Base-by-base conservation (phyloP, 2,113 vertebrate genomes). In the Acrocephalus arundinaceus region DNA sequence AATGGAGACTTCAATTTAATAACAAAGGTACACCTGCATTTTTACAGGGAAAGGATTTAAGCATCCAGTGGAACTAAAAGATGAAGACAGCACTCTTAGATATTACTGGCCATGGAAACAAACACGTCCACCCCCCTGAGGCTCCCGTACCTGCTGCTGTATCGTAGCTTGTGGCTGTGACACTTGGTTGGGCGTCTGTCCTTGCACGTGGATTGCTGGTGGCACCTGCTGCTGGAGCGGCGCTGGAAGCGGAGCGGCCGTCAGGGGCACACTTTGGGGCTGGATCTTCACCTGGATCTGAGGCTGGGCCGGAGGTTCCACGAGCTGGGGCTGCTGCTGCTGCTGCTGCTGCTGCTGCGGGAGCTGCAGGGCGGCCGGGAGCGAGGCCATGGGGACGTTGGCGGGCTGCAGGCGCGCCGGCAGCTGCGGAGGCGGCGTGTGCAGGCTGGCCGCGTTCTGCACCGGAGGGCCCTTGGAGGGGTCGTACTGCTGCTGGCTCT, bases 381-480 rank as follows among this genome's bases (percentile, higher is more conserved):
- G 98, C 25, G 97, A 70, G 0, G 97, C 91, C 85, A 98, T 85
- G 51, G 97, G 96, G 30, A 97, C 80, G 2, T 61, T 97, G 31
- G 98, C 93, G 39, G 98, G 97, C 62, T 98, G 97, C 92, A 99
- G 96, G 45, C 99, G 98, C 30, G 98, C 95, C 0, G 98, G 99
- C 77, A 99, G 97, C 96, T 99, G 99, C 2, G 99, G 99, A 0
- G 99, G 99, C 3, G 98, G 99, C 0, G 99, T 99, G 94, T 99
- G 99, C 66, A 99, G 97, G 54, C 98, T 99, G 13, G 99, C 99
- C 2, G 99, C 99, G 7, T 99, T 99, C 98, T 99, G 98, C 86
- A 99, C 99, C 0, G 99, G 99, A 12, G 99, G 99, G 46, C 99
- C 99, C 97, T 99, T 99, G 43, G 99, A 99, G 9, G 98, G 98